Conservation (phyloP, 2,888 invertebrate genomes). For the Panzeria rudis region DNA sequence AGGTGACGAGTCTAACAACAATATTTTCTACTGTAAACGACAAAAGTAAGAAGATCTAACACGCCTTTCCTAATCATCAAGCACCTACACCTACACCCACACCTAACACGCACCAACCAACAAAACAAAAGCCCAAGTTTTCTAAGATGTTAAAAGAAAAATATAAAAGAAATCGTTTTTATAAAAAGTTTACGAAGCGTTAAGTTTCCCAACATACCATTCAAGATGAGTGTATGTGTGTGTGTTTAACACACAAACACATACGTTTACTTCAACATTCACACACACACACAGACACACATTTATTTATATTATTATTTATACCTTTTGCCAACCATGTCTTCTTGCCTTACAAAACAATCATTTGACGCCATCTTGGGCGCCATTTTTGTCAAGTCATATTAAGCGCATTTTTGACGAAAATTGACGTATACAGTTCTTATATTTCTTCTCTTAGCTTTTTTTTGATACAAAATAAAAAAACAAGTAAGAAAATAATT, state of each 20-base stretch:
- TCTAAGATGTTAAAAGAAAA: slow-evolving; percentile 31
- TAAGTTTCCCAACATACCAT: slow-evolving; percentile 59
- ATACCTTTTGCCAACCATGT: slow-evolving; percentile 61
- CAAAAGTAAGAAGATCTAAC: slow-evolving; percentile 31
- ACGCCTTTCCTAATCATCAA: slow-evolving; percentile 9
- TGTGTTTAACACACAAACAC: slow-evolving; percentile 7
- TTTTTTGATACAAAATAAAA: background rate
- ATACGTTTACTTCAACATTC: slow-evolving; percentile 13
- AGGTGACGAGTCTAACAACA: slow-evolving; percentile 55
- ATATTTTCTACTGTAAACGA: background rate
- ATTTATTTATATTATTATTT: slow-evolving; percentile 51
- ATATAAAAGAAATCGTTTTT: slow-evolving; percentile 47
- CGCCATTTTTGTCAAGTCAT: slow-evolving; percentile 82
- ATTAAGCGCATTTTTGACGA: slow-evolving; percentile 79
- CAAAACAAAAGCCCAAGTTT: slow-evolving; percentile 56
- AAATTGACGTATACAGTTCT: slow-evolving; percentile 77
- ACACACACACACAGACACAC: background rate
- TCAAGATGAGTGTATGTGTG: background rate
- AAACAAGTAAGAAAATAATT: slow-evolving; percentile 22
- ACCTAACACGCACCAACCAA: background rate
- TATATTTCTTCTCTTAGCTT: slow-evolving; percentile 17
- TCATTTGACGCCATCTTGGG: slow-evolving; percentile 78
- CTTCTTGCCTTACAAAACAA: slow-evolving; percentile 62
- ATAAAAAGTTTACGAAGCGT: slow-evolving; percentile 70
- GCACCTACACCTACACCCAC: slow-evolving; percentile 24